These are phyloP conservation scores for Myzus persicae DNA, from an alignment of 1,140 invertebrate species.

Conservation along the genomic window DNA sequence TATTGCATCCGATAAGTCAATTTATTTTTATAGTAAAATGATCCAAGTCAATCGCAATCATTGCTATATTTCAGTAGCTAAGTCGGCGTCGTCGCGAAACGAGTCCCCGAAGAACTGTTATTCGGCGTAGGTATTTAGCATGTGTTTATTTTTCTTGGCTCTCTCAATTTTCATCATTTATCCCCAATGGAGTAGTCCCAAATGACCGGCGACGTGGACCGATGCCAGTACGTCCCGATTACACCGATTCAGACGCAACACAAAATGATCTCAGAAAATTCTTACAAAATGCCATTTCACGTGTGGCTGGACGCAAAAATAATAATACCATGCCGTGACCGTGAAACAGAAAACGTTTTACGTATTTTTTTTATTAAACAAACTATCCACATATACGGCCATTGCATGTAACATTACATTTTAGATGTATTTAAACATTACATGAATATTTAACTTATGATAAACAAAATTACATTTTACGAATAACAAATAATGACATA, in stretches of 20 bases:
- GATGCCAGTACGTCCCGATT: slow-evolving; percentile 2
- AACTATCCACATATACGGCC: no score
- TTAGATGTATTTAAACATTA: no score
- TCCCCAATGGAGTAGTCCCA: background rate
- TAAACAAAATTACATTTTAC: no score
- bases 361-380: no score
- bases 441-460: no score
- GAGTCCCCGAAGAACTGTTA: background rate
- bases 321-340: background rate
- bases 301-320: background rate
- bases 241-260: background rate
- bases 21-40: background rate
- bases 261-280: background rate
- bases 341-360: background rate
- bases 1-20: background rate
- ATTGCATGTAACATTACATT: no score
- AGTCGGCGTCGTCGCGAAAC: background rate
- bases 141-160: slow-evolving; percentile 40
- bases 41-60: background rate
- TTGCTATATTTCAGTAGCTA: background rate
- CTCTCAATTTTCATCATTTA: background rate
- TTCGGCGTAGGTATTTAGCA: background rate
- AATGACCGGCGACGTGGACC: background rate
- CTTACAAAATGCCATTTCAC: background rate
- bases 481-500: no score